These are phyloP conservation scores for Dascyllus trimaculatus DNA, from an alignment of 2,113 vertebrate genomes.

Conservation along the genomic window DNA sequence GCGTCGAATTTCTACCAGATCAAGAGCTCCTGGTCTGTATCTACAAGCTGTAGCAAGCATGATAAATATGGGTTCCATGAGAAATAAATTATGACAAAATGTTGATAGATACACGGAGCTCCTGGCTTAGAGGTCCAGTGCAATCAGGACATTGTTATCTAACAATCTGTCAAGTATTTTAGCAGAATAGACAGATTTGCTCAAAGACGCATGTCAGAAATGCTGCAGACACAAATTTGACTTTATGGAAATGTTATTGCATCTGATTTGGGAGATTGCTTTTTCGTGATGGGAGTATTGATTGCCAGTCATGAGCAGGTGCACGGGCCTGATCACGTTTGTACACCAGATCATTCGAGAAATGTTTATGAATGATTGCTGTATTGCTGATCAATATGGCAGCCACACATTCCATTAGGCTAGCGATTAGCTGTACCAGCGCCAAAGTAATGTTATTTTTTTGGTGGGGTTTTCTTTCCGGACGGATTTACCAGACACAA, in stretches of 20 bases:
- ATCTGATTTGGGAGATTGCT: slow-evolving; percentile 50
- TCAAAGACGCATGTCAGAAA: neutral
- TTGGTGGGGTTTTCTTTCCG: slow-evolving; percentile 51
- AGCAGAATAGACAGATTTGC: slow-evolving; percentile 22
- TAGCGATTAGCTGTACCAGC: slow-evolving; percentile 76
- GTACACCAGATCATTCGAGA: slow-evolving; percentile 50
- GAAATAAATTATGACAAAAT: neutral
- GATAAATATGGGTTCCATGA: neutral
- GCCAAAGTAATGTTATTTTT: slow-evolving; percentile 72
- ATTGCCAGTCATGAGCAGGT: slow-evolving; percentile 49
- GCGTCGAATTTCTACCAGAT: neutral
- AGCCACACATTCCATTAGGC: slow-evolving; percentile 75
- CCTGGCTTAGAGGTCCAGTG: neutral
- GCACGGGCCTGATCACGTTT: slow-evolving; percentile 49
- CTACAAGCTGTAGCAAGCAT: neutral
- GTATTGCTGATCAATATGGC: slow-evolving; percentile 72
- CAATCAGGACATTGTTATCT: slow-evolving; percentile 25
- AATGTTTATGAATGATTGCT: slow-evolving; percentile 65
- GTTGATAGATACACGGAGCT: neutral
- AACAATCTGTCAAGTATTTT: neutral
- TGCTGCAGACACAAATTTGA: slow-evolving; percentile 33
- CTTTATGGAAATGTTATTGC: slow-evolving; percentile 43
- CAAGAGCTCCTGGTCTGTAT: neutral
- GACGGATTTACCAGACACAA: slow-evolving; percentile 68
- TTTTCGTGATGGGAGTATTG: slow-evolving; percentile 54